These are phyloP conservation scores for Cordylochernes scorpioides DNA, from an alignment of 2,888 invertebrate genomes.

Conservation along the genomic window DNA sequence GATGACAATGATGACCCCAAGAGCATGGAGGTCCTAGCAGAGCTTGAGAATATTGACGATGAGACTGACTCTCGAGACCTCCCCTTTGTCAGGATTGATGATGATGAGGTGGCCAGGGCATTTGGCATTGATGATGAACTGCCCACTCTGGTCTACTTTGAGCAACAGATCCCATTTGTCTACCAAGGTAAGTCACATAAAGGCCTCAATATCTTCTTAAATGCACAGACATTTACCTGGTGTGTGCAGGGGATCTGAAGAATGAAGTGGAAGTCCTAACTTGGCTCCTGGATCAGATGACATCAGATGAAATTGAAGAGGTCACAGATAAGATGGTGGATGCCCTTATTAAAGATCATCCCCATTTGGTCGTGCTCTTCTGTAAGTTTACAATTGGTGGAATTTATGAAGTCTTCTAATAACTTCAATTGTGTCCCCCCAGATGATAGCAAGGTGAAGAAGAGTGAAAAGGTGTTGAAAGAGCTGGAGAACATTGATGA, in stretches of 20 bases:
- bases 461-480: slow-evolving; percentile 14
- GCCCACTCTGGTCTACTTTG: slow-evolving; percentile 53
- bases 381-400: slow-evolving; percentile 25
- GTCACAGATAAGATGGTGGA: slow-evolving; percentile 49
- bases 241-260: slow-evolving; percentile 36
- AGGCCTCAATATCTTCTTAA: too few relatives aligned
- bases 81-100: slow-evolving; percentile 20
- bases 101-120: slow-evolving; percentile 43
- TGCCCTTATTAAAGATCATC: slow-evolving; percentile 49
- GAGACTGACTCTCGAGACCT: slow-evolving; percentile 15
- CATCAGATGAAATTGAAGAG: slow-evolving; percentile 22
- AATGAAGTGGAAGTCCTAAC: slow-evolving; percentile 82
- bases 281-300: slow-evolving; percentile 63
- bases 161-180: slow-evolving; percentile 27
- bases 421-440: slow-evolving; percentile 1
- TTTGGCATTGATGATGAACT: slow-evolving; percentile 47
- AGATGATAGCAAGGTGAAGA: slow-evolving; percentile 12
- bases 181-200: slow-evolving; percentile 22
- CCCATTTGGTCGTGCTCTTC: slow-evolving; percentile 63
- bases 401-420: not conserved
- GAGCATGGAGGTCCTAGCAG: slow-evolving; percentile 12
- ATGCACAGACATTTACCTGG: not conserved
- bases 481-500: slow-evolving; percentile 39
- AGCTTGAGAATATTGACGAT: slow-evolving; percentile 16
- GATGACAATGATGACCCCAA: slow-evolving; percentile 46